Evolutionary conservation across 1,140 invertebrate species (phyloP).

Genomic region (Xylocopa sonorina): DNA sequence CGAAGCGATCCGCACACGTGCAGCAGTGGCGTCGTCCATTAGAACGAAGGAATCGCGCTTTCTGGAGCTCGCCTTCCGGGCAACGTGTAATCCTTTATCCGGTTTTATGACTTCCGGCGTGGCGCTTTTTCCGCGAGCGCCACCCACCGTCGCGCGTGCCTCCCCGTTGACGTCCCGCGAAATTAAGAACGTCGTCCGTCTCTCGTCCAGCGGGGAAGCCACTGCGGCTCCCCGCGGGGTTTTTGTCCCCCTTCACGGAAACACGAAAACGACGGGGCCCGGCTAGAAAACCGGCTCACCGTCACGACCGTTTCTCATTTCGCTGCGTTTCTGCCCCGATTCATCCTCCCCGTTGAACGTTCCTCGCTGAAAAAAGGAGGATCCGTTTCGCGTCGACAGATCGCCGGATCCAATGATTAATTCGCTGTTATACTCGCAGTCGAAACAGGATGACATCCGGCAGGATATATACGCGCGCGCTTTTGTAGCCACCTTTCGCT

Average conservation of each 20-base stretch:
- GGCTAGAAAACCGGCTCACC: slow-evolving; percentile 11
- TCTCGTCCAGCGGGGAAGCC: slow-evolving; percentile 54
- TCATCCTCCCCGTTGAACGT: slow-evolving; percentile 30
- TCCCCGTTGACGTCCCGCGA: slow-evolving; percentile 62
- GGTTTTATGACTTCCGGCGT: slow-evolving; percentile 65
- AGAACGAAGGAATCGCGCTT: neutral
- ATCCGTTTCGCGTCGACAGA: slow-evolving; percentile 37
- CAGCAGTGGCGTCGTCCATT: no score
- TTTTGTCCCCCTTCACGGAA: slow-evolving; percentile 67
- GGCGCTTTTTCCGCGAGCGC: slow-evolving; percentile 47
- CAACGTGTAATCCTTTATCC: slow-evolving; percentile 63
- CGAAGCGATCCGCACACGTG: neutral
- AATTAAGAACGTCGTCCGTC: slow-evolving; percentile 73
- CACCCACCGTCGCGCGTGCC: slow-evolving; percentile 22
- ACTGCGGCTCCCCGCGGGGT: slow-evolving; percentile 51
- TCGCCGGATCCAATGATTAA: slow-evolving; percentile 46
- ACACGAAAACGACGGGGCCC: slow-evolving; percentile 49
- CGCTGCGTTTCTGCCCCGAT: neutral
- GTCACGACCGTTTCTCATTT: slow-evolving; percentile 61
- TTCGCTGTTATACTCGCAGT: slow-evolving; percentile 29
- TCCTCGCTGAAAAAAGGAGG: slow-evolving; percentile 14
- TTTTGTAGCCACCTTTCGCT: no score
- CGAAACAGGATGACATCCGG: neutral
- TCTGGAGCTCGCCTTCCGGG: no score
- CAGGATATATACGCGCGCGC: no score